A percentile compares a stretch with the other conserved stretches of the same genome.
phyloP scores from a whole-genome alignment of 92 coral and sea anemone genomes.

The Plumapathes pennacea region DNA sequence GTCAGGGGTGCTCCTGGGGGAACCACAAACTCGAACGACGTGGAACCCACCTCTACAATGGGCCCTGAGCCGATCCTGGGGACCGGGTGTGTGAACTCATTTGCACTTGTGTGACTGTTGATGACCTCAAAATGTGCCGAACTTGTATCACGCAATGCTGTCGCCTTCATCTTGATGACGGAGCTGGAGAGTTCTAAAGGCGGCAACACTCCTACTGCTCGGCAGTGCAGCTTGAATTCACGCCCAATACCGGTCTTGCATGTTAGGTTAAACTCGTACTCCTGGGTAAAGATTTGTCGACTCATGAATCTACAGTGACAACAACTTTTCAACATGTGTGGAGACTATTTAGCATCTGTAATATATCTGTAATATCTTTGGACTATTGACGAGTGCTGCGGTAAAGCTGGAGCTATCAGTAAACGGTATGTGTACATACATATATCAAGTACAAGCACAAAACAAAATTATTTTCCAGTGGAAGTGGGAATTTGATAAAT shows the following conservation, averaged over 20 bases:
- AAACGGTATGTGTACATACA: no score
- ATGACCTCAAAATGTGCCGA: constrained; percentile 78
- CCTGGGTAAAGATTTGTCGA: constrained; percentile 40
- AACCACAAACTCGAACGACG: constrained; percentile 93
- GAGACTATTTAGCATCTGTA: no score
- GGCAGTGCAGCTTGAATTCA: constrained; percentile 88
- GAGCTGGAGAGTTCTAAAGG: constrained; percentile 91
- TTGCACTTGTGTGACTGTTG: constrained; percentile 91
- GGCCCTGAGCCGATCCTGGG: constrained; percentile 97
- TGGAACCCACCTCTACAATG: constrained; percentile 92
- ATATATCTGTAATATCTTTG: no score
- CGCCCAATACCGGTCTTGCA: constrained; percentile 97
- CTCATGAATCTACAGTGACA: background rate
- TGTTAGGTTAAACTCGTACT: constrained; percentile 80
- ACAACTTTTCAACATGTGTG: no score
- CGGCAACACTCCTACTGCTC: constrained; percentile 91
- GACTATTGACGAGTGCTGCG: no score
- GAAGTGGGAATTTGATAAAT: no score
- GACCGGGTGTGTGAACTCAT: constrained; percentile 97
- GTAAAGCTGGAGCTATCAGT: no score
- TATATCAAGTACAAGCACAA: no score
- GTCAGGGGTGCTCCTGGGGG: constrained; percentile 85
- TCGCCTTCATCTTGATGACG: constrained; percentile 88
- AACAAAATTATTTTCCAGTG: no score
- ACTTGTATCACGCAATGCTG: constrained; percentile 84